Base-by-base conservation (phyloP, 2,113 vertebrate species). In the Noctilio leporinus region DNA sequence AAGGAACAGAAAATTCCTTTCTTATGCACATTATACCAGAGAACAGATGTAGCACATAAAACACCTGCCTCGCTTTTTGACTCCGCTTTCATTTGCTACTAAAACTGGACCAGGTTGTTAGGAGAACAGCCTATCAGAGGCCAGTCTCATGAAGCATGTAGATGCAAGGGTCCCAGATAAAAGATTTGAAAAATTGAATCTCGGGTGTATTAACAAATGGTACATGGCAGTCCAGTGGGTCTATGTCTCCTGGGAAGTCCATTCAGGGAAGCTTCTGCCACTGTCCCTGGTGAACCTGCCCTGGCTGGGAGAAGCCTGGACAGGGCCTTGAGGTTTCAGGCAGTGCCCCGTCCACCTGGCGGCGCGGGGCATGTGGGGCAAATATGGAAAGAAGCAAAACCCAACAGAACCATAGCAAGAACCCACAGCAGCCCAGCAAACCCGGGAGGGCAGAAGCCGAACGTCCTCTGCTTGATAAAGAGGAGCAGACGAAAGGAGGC, bases 1-100 rank as follows among this genome's bases (percentile, higher is more conserved):
- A 51, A 89, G 33, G 80, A 92, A 69, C 47, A 92, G 78, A 83
- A 91, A 92, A 77, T 75, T 62, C 40, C 33, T 86, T 96, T 55
- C 64, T 86, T 62, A 78, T 26, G 83, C 33, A 92, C 53, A 89
- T 69, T 89, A 80, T 65, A 77, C 69, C 84, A 33, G 53, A 78
- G 57, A 91, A 40, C 28, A 72, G 40, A 82, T 7, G 55, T 86
- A 95, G 47, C 30, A 73, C 78, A 96, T 91, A 86, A 91, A 92
- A 89, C 11, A 73, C 35, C 69, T 62, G 55, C 72, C 67, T 92
- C 69, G 15, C 24, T 57, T 84, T 86, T 38, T 38, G 22, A 82
- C 14, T 14, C 84, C 28, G 17, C 20, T 83, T 65, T 89, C 72
- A 94, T 89, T 95, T 45, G 43, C 72, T 83, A 80, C 73, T 55